phyloP scores from a whole-genome alignment of 2,113 vertebrate genomes.

The Otis tarda region DNA sequence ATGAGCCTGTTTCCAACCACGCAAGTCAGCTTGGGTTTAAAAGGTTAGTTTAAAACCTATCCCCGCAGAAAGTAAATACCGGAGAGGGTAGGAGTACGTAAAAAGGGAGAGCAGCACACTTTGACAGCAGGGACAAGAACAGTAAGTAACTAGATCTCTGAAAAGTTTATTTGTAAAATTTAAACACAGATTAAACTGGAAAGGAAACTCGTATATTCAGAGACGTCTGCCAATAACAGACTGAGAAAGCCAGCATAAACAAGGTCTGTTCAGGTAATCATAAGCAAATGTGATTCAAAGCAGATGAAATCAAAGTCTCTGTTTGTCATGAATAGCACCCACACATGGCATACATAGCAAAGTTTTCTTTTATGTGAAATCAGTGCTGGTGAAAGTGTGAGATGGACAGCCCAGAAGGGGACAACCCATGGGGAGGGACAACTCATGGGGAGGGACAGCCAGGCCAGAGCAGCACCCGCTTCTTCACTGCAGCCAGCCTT shows the following conservation, averaged over 20 bases:
- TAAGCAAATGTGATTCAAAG: background rate
- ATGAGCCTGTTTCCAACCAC: background rate
- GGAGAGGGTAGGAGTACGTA: background rate
- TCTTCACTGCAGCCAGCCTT: background rate
- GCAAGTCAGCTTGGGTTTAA: background rate
- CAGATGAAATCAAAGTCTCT: slow-evolving; percentile 8
- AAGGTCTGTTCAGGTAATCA: slow-evolving; percentile 52
- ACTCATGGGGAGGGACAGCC: background rate
- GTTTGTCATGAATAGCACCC: background rate
- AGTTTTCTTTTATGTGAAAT: background rate
- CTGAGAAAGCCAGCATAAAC: slow-evolving; percentile 13
- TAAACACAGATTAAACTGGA: background rate
- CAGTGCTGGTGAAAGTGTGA: background rate
- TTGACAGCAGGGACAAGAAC: background rate
- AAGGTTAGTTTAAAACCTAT: background rate
- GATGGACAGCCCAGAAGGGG: background rate
- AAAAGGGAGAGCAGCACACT: background rate
- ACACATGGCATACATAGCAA: background rate
- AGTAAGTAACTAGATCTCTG: background rate
- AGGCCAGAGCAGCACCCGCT: background rate
- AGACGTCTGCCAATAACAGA: background rate
- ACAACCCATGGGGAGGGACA: background rate
- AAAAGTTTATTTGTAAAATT: slow-evolving; percentile 14
- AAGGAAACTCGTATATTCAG: background rate
- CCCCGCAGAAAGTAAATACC: background rate